Evolutionary conservation across 2,888 invertebrate species (phyloP), one percentile per base, ranked within the genome.

Genomic region (Xestia rhomboidea): DNA sequence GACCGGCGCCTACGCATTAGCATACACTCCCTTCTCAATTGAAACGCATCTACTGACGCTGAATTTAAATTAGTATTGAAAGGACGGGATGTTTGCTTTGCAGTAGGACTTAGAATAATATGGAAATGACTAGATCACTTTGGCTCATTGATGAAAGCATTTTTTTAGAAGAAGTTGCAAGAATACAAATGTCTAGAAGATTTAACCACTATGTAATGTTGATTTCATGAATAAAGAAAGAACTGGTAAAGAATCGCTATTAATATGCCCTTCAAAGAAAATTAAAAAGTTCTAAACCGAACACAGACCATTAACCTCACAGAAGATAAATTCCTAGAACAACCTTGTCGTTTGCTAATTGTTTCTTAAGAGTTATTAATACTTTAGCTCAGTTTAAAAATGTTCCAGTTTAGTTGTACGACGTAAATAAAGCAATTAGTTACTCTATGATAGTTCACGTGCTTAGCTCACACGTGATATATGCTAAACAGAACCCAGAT

Each of bases 21-120:
- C 82, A 68, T 70, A 64, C 74, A 80, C 76, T 74, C 70, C 69
- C 74, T 70, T 41, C 41, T 76, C 82, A 73, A 75, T 82, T 85
- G 60, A 75, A 75, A 51, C 70, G 82, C 82, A 63, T 46, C 64
- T 54, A 79, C 49, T 57, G 38, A 60, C n/a, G 44, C n/a, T 74
- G 30, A 57, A 34, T 81, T 69, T 49, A 67, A 69, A 83, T 80
- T 38, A 44, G 3, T n/a, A 51, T 76, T 57, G 38, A 41, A 34
- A 63, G 15, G 44, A 63, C 49, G 41, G 13, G 57, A 46, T 51
- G 15, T 66, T 38, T 41, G 15, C 2, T n/a, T 44, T 54, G 27
- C 15, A 64, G 8, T 15, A 34, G 21, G 66, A 51, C 41, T 21
- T 30, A 11, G 27, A 51, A 71, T 38, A 21, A 72, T 24, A 10